Base-by-base conservation (phyloP, 1,140 invertebrate species). In the Calycopis cecrops region DNA sequence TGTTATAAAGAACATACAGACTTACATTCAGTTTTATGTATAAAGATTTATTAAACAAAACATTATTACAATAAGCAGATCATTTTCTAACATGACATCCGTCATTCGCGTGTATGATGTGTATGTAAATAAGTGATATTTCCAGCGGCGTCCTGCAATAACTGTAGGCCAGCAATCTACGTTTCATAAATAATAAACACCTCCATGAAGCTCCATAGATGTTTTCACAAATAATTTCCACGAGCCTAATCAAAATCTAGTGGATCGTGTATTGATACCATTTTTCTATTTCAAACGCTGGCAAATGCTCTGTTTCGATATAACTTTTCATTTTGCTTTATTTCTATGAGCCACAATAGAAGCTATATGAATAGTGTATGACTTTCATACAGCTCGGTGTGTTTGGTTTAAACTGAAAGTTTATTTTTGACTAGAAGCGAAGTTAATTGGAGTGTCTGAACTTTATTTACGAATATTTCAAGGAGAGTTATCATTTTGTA, bases 141-240 rank as follows among this genome's bases (percentile, higher is more conserved):
- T 42, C 17, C 52, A 37, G 28, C 38, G 21, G 38, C 52, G 33
- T 37, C n/a, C n/a, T n/a, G n/a, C n/a, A n/a, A 28, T 37, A 53
- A 53, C 52, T 12, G 35, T 52, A 28, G 8, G 34, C 42, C 33
- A 54, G 54, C n/a, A n/a, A 69, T 58, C 63, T 62, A 63, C 37
- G 64, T 68, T 55, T 42, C 40, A 14, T 62, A 66, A 68, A 69
- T 66, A 65, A 62, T 67, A 49, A 67, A 69, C 52, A 35, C 48
- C 34, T 34, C 7, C n/a, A 12, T 12, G 48, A 49, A 14, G 8
- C 35, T 35, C 40, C 40, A 44, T 16, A 12, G 12, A 44, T 44
- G 40, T 44, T 44, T 28, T 28, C 21, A 28, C 40, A 10, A 40
- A 14, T 11, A 11, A 40, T 40, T 40, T 40, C 38, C 40, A 44